Percentiles rank a stretch among this genome's conserved stretches.
Evolutionary conservation across 2,113 vertebrate species (phyloP).

Genomic region (Toxotes jaculatrix): DNA sequence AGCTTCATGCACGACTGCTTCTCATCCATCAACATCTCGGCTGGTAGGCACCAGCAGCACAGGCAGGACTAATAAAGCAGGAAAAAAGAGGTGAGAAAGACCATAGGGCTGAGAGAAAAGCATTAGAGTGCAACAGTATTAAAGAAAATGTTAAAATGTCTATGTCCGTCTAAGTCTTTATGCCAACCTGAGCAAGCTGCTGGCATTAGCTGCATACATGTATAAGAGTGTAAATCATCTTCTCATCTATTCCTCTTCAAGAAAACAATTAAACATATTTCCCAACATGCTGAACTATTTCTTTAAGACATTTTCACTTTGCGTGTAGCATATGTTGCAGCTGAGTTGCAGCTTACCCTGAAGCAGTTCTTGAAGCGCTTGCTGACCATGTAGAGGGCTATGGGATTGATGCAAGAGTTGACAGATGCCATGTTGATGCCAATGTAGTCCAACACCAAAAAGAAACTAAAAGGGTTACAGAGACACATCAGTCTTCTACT

Average conservation of each 20-base stretch:
- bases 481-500: neutral
- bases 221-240: neutral
- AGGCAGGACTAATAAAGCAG: conserved; percentile 91
- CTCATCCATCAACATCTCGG: conserved; percentile 92
- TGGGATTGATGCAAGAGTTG: conserved; percentile 99
- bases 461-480: conserved; percentile 85
- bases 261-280: neutral
- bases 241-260: neutral
- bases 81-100: conserved; percentile 24
- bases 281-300: neutral
- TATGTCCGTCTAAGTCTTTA: neutral
- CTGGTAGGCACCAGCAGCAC: conserved; percentile 94
- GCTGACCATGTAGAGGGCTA: conserved; percentile 98
- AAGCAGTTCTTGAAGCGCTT: conserved; percentile 99
- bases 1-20: conserved; percentile 95
- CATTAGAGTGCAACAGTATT: neutral
- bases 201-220: neutral
- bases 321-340: neutral
- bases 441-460: conserved; percentile 94
- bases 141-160: neutral
- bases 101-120: neutral
- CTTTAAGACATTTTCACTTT: neutral
- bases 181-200: neutral
- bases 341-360: conserved; percentile 87
- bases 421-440: conserved; percentile 98